Conservation (phyloP, 2,888 invertebrate species). For the Lissocephala sabroskyi region DNA sequence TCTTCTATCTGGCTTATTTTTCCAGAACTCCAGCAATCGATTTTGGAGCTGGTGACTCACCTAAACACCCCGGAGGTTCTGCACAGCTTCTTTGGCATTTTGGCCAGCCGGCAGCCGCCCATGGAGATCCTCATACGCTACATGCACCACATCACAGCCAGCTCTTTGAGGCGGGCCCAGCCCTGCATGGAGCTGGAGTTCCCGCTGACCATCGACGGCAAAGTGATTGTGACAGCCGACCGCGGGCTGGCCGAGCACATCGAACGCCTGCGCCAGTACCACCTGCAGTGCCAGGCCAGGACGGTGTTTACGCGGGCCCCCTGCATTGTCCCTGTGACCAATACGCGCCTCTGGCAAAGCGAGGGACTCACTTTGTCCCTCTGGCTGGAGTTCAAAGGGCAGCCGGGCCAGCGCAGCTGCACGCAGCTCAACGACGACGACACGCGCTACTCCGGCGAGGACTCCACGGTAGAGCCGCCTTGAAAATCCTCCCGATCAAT, state of each 20-base stretch:
- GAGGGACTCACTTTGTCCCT: slow-evolving; percentile 69
- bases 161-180: slow-evolving; percentile 56
- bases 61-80: slow-evolving; percentile 72
- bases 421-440: slow-evolving; percentile 66
- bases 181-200: slow-evolving; percentile 69
- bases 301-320: slow-evolving; percentile 69
- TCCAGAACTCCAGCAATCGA: slow-evolving; percentile 78
- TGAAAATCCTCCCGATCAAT: neutral
- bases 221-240: slow-evolving; percentile 61
- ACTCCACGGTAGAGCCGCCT: slow-evolving; percentile 41
- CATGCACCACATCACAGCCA: slow-evolving; percentile 71
- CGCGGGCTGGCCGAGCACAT: slow-evolving; percentile 59
- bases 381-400: slow-evolving; percentile 67
- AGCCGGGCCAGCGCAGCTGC: slow-evolving; percentile 51
- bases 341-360: slow-evolving; percentile 64
- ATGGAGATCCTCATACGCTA: slow-evolving; percentile 75
- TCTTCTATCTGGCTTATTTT: neutral
- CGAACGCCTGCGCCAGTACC: slow-evolving; percentile 66
- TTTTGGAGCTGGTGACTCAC: slow-evolving; percentile 77
- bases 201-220: slow-evolving; percentile 66
- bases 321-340: slow-evolving; percentile 68
- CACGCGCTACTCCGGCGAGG: slow-evolving; percentile 57
- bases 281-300: slow-evolving; percentile 58
- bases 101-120: slow-evolving; percentile 75
- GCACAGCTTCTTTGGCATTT: slow-evolving; percentile 76